Percentiles rank a stretch among this genome's conserved stretches.
phyloP scores from a whole-genome alignment of 1,140 invertebrate genomes.

The Leguminivora glycinivorella region DNA sequence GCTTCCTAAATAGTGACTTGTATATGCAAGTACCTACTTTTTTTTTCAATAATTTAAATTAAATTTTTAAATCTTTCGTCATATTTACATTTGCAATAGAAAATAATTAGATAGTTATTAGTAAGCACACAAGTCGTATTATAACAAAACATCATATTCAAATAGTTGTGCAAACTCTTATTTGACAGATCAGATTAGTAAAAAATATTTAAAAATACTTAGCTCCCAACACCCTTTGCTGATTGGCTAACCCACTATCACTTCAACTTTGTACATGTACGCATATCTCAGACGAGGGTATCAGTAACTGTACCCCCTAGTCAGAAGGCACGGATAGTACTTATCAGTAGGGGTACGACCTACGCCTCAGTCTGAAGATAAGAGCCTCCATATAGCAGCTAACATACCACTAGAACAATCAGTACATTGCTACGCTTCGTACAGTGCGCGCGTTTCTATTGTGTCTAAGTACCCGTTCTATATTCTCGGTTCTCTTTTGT shows the following conservation, averaged over 20 bases:
- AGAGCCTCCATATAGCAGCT: slow-evolving; percentile 15
- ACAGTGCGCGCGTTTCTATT: slow-evolving; percentile 36
- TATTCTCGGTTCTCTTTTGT: slow-evolving; percentile 34
- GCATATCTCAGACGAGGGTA: not conserved
- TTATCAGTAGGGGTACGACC: slow-evolving; percentile 62
- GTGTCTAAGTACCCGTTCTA: slow-evolving; percentile 29
- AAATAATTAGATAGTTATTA: too few species aligned
- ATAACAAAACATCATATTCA: not conserved
- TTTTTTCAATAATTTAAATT: too few species aligned
- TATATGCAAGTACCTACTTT: too few species aligned
- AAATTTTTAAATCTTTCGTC: too few species aligned
- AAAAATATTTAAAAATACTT: not conserved
- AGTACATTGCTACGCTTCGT: slow-evolving; percentile 39
- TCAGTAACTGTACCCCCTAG: slow-evolving; percentile 62
- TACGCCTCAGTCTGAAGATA: slow-evolving; percentile 40
- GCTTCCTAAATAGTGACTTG: too few species aligned
- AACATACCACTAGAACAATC: slow-evolving; percentile 29
- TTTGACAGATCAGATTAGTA: not conserved
- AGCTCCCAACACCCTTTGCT: not conserved
- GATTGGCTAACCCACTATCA: not conserved
- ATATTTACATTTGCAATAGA: too few species aligned
- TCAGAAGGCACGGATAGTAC: slow-evolving; percentile 57
- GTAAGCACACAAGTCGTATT: not conserved
- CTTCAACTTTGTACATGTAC: not conserved
- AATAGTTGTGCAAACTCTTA: slow-evolving; percentile 10